A percentile compares a stretch with the other conserved stretches of the same genome.
phyloP scores from a whole-genome alignment of 2,797 vertebrate genomes.

The Sardinella longiceps region DNA sequence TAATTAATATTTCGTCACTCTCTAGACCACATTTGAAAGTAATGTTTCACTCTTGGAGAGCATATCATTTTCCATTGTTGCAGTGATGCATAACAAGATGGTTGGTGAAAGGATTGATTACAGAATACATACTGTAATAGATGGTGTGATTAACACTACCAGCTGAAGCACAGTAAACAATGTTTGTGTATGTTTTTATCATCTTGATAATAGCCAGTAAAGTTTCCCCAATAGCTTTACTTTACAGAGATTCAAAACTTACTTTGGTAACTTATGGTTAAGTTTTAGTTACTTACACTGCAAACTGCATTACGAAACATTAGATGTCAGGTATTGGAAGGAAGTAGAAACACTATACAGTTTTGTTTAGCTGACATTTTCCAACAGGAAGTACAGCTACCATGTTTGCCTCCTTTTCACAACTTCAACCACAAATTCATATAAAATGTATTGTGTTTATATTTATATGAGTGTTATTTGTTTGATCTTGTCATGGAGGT shows the following conservation, averaged over 20 bases:
- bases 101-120: background rate
- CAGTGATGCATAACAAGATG: background rate
- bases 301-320: no score
- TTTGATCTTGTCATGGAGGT: background rate
- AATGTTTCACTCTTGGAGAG: background rate
- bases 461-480: background rate
- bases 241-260: no score
- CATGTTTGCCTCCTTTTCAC: background rate
- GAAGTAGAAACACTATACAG: no score
- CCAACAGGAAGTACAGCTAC: no score
- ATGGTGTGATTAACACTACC: background rate
- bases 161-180: background rate
- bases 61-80: no score
- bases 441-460: background rate
- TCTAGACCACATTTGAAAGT: background rate
- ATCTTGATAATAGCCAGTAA: no score
- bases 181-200: no score
- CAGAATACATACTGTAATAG: background rate
- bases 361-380: no score
- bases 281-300: no score
- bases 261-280: no score
- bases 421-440: background rate
- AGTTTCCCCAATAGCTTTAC: no score
- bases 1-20: constrained; percentile 18
- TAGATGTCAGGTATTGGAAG: no score